These are phyloP conservation scores for Seira ritae DNA, from an alignment of 2,888 invertebrate species.

Conservation along the genomic window DNA sequence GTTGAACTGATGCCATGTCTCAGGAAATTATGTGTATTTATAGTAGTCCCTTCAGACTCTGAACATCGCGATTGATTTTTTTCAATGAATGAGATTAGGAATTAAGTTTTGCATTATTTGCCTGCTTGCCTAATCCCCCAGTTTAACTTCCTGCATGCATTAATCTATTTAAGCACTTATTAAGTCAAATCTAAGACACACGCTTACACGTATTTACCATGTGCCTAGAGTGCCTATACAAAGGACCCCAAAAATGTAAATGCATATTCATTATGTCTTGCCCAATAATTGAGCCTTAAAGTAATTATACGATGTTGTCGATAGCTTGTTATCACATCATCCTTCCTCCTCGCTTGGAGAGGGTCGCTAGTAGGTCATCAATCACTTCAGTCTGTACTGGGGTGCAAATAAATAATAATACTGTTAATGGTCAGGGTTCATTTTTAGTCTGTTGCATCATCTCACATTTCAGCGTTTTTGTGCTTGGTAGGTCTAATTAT, in stretches of 20 bases:
- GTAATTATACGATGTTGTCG: neutral
- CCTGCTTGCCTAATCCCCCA: neutral
- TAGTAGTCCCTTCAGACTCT: neutral
- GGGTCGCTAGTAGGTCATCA: too few species aligned
- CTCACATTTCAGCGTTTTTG: too few species aligned
- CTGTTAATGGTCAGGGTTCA: too few species aligned
- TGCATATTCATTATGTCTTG: neutral
- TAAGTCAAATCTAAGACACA: neutral
- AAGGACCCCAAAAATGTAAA: neutral
- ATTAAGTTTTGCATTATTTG: neutral
- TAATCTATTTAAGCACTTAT: neutral
- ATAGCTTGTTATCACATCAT: neutral
- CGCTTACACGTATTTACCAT: too few species aligned
- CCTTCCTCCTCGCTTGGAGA: neutral
- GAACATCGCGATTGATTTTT: neutral
- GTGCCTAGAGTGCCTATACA: neutral
- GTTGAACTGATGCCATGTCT: conserved; percentile 1
- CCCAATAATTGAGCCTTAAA: neutral
- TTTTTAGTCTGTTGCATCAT: too few species aligned
- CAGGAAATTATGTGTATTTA: neutral
- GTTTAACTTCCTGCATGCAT: neutral
- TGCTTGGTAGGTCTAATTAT: too few species aligned
- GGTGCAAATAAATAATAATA: too few species aligned
- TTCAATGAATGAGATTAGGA: neutral
- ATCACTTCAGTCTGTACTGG: too few species aligned